Base-by-base conservation (phyloP, 2,113 vertebrate species). In the Excalfactoria chinensis region DNA sequence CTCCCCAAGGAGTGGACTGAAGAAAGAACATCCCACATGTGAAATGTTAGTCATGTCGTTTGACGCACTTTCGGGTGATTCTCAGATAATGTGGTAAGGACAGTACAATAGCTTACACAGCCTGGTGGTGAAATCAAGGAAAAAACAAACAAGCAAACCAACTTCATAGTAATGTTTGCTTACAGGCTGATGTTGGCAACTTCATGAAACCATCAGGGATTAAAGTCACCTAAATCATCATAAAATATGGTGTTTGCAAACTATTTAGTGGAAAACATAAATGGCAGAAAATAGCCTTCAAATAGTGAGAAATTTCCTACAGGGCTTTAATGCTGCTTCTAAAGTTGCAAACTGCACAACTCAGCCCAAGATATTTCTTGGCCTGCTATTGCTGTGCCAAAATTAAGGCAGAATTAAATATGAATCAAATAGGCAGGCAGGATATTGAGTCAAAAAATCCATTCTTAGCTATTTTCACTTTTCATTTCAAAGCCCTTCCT, bases 331-430 rank as follows among this genome's bases (percentile, higher is more conserved):
- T 40, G 19, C 34, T 70, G 28, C 64, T 81, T 92, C 74, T 76
- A 76, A 59, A 85, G 55, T 14, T 70, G 67, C 6, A 56, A 85
- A 73, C 28, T 26, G 16, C 34, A 74, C 83, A 80, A 77, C 22
- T 87, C 41, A 60, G 64, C 11, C 22, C 83, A 84, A 60, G 85
- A 89, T 55, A 43, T 55, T 40, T n/a, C 64, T 87, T 70, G 59
- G 66, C 28, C 4, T 63, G 18, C 72, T 86, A 77, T 22, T 41
- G 12, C 32, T 69, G 2, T 37, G n/a, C 56, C 44, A 76, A 49
- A 90, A 69, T 79, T 63, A 94, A 80, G 41, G 55, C 51, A 83
- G 43, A 91, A 85, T 73, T 80, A 93, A 92, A 71, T 63, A 44
- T 8, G 13, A 41, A 40, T 71, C 15, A 62, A 77, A 25, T 8